Percentiles rank a stretch among this genome's conserved stretches.
These are phyloP conservation scores for Pherbina coryleti DNA, from an alignment of 2,888 invertebrate species.

Conservation along the genomic window DNA sequence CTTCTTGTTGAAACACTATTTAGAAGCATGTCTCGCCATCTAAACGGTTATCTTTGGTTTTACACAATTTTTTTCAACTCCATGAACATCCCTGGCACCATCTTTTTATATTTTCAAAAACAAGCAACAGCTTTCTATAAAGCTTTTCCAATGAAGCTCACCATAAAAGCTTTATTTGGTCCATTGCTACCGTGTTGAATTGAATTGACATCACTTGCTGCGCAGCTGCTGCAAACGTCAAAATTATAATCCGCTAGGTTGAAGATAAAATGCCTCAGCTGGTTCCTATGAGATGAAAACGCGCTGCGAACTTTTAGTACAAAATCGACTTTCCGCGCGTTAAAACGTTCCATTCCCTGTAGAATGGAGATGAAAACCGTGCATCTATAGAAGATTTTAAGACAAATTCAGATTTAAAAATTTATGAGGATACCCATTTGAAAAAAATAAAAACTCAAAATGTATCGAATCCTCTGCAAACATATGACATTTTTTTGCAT, in stretches of 20 bases:
- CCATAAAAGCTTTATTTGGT: not conserved
- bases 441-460: not conserved
- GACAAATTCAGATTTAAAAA: not conserved
- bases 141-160: not conserved
- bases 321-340: conserved; percentile 30
- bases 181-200: not conserved
- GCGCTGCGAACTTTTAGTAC: conserved; percentile 37
- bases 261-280: not conserved
- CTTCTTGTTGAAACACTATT: too few relatives aligned
- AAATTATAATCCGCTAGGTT: not conserved
- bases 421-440: not conserved
- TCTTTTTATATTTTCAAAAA: too few relatives aligned
- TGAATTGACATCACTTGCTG: conserved; percentile 39
- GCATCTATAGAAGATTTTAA: not conserved
- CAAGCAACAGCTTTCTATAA: not conserved
- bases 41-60: too few relatives aligned
- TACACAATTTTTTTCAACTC: too few relatives aligned
- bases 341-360: conserved; percentile 17
- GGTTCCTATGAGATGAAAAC: conserved; percentile 9
- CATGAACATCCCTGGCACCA: too few relatives aligned
- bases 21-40: too few relatives aligned
- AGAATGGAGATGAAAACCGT: not conserved
- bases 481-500: not conserved
- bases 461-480: not conserved
- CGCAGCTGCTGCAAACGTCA: conserved; percentile 38